Base-by-base conservation (phyloP, 2,888 invertebrate genomes). In the Ophion ventricosus region DNA sequence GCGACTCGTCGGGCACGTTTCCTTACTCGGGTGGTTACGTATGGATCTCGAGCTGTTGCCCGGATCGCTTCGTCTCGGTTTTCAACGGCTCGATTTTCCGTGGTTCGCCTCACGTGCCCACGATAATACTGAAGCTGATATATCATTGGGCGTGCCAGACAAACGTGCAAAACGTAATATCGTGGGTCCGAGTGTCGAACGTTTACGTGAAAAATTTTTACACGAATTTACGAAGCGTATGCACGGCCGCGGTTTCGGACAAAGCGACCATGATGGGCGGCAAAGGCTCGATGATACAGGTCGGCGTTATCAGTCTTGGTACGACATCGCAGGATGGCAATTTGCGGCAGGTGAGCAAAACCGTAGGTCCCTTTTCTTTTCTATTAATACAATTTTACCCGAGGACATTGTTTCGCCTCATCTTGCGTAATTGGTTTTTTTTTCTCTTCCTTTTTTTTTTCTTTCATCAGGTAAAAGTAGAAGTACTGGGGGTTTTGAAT, bases 81-180 rank as follows among this genome's bases (percentile, higher is more conserved):
- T 98, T 97, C 93, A 96, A 96, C 86, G 97, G 97, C 40, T 98
- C 98, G 0, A 95, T 98, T 75, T 98, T 98, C 90, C 98, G 98
- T 93, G 97, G 97, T 0, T 96, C 97, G 1, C 96, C 97, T 0
- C 97, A 98, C 93, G 96, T 97, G 0, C 98, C 98, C 0, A 96
- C 96, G 54, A 96, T 97, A 0, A 94, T 98, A 10, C 93, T 98
- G 0, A 98, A 98, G 90, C 94, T 98, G 0, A 95, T 98, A 74
- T 98, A 98, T 93, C 98, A 98, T 92, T 98, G 98, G 98, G 95
- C 97, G 0, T 98, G 98, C 88, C 98, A 98, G 92, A 98, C 98
- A 0, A 97, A 97, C 87, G 97, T 98, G 0, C 96, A 97, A 88
- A 98, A 98, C 90, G 97, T 98, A 0, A 96, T 97, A 0, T 97